These are phyloP conservation scores for Mionectes macconnelli DNA, from an alignment of 2,113 vertebrate genomes.

Conservation along the genomic window DNA sequence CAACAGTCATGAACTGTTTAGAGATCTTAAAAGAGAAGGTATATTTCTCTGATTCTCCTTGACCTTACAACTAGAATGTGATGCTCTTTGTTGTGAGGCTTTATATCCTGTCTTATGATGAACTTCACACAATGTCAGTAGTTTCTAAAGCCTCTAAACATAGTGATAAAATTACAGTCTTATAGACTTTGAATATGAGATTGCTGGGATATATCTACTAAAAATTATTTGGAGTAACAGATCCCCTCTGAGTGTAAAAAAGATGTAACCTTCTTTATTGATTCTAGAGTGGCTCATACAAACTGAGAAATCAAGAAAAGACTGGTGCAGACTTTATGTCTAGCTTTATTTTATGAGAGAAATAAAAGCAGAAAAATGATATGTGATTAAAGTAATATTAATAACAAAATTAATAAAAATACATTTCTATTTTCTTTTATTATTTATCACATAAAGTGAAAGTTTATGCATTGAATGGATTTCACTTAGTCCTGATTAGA, in stretches of 20 bases:
- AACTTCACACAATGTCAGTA: background rate
- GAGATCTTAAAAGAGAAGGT: background rate
- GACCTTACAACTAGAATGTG: background rate
- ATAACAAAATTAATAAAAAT: background rate
- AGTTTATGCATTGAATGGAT: background rate
- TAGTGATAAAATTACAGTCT: background rate
- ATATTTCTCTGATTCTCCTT: background rate
- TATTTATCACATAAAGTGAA: background rate
- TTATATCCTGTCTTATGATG: background rate
- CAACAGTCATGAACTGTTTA: background rate
- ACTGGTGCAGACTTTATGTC: background rate
- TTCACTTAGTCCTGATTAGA: background rate
- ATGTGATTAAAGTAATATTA: background rate
- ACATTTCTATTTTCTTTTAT: background rate
- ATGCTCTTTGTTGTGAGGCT: background rate
- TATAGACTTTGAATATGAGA: background rate
- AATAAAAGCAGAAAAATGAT: background rate
- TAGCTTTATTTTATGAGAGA: background rate
- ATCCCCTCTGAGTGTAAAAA: background rate
- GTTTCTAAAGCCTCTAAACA: background rate
- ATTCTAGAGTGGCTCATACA: background rate
- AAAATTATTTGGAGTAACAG: background rate
- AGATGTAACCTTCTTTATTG: background rate
- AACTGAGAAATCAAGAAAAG: background rate
- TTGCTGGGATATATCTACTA: background rate